Percentiles rank a stretch among this genome's conserved stretches.
phyloP scores from a whole-genome alignment of 2,888 invertebrate species.

The Apotomis turbidana region DNA sequence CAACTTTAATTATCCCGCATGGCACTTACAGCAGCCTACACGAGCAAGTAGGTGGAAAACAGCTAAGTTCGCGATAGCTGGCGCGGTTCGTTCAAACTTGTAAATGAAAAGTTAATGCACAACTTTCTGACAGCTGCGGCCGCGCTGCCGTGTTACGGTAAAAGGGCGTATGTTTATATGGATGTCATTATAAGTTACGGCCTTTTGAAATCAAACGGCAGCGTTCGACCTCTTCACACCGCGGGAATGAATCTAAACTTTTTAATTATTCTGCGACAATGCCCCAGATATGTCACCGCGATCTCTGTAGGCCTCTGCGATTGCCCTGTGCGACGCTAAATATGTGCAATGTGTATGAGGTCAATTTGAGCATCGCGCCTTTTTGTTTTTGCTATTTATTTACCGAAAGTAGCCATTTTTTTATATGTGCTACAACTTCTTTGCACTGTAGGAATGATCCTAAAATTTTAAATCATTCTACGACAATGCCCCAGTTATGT shows the following conservation, averaged over 20 bases:
- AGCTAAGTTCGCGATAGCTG: constrained; percentile 63
- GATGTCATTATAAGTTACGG: too few relatives aligned
- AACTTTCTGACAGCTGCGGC: constrained; percentile 72
- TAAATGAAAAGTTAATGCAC: constrained; percentile 79
- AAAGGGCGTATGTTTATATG: too few relatives aligned
- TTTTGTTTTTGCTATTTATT: too few relatives aligned
- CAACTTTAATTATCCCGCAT: constrained; percentile 27
- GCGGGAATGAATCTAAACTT: constrained; percentile 70
- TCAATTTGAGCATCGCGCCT: too few relatives aligned
- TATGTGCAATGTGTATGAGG: background rate
- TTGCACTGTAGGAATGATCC: too few relatives aligned
- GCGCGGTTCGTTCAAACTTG: constrained; percentile 68
- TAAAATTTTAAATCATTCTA: too few relatives aligned
- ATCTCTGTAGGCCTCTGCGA: constrained; percentile 32
- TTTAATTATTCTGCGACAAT: constrained; percentile 68
- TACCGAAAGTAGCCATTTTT: too few relatives aligned
- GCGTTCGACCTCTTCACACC: constrained; percentile 59
- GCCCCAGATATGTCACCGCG: constrained; percentile 58
- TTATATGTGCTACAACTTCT: too few relatives aligned
- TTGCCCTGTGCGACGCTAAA: background rate
- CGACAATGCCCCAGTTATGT: too few relatives aligned
- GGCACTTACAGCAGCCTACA: constrained; percentile 48
- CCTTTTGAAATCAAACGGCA: too few relatives aligned
- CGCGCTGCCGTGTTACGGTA: constrained; percentile 44
- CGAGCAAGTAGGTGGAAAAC: constrained; percentile 56